A percentile compares a stretch with the other conserved stretches of the same genome.
phyloP scores from a whole-genome alignment of 2,113 vertebrate genomes.

The Pygoscelis antarcticus region DNA sequence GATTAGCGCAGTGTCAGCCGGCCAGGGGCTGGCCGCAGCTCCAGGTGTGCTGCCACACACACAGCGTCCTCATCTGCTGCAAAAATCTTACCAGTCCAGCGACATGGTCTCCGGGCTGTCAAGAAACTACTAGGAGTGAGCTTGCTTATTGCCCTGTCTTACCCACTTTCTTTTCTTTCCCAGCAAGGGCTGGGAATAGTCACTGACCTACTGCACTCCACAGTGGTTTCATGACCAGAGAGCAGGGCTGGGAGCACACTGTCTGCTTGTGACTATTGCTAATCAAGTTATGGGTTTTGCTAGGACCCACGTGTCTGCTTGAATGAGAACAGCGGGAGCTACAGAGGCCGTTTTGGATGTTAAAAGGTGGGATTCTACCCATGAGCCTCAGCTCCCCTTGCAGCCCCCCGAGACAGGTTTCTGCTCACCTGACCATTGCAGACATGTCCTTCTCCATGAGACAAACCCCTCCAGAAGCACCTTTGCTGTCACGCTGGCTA shows the following conservation, averaged over 20 bases:
- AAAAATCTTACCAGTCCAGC: not conserved
- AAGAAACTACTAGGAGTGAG: not conserved
- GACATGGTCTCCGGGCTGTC: rapidly evolving
- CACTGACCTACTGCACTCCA: not conserved
- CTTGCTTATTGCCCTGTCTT: not conserved
- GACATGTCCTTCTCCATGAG: not conserved
- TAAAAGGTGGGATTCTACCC: not conserved
- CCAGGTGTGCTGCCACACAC: rapidly evolving
- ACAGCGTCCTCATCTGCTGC: not conserved
- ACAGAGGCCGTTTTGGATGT: not conserved
- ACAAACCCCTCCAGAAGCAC: not conserved
- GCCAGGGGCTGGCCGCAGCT: not conserved
- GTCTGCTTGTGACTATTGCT: not conserved
- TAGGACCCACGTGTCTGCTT: rapidly evolving
- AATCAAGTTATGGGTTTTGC: not conserved
- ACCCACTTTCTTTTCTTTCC: not conserved
- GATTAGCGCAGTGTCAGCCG: rapidly evolving
- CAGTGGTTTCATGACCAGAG: not conserved
- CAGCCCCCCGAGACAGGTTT: not conserved
- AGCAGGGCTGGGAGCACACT: rapidly evolving
- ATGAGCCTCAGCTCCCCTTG: not conserved
- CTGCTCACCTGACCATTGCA: not conserved
- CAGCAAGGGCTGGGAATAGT: not conserved
- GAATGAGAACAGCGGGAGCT: not conserved
- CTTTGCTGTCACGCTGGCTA: not conserved